These are phyloP conservation scores for Puffinus mauretanicus DNA, from an alignment of 2,113 vertebrate genomes.

Conservation along the genomic window DNA sequence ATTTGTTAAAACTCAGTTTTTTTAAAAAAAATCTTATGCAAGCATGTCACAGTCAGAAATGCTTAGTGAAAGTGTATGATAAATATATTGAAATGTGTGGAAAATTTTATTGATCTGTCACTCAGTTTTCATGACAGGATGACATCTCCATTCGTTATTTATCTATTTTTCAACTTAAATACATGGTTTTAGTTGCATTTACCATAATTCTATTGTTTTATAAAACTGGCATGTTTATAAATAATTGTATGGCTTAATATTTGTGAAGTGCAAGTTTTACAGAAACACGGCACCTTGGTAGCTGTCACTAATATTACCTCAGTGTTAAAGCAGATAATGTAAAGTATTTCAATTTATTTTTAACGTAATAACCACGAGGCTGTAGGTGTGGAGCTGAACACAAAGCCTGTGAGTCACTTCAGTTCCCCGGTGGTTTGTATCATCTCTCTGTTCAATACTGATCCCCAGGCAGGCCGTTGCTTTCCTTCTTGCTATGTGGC, in stretches of 20 bases:
- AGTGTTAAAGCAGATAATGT: not conserved
- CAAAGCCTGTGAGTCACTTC: not conserved
- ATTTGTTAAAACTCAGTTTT: not conserved
- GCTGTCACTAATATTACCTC: not conserved
- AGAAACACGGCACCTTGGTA: not conserved
- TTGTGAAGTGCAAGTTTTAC: not conserved
- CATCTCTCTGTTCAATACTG: not conserved
- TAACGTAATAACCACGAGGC: not conserved
- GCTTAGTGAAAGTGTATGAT: not conserved
- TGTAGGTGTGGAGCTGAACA: not conserved
- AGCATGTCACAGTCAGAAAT: not conserved
- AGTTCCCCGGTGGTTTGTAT: not conserved
- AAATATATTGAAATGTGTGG: not conserved
- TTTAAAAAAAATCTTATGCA: not conserved
- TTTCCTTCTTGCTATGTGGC: not conserved
- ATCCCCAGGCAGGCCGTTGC: not conserved
- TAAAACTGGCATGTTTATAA: conserved; percentile 18
- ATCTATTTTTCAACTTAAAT: not conserved
- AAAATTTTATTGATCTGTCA: conserved; percentile 8
- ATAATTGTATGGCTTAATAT: not conserved
- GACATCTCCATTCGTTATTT: not conserved
- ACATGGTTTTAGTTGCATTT: not conserved
- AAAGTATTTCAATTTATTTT: conserved; percentile 11
- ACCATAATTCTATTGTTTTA: not conserved
- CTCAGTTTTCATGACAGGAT: not conserved